A percentile compares a stretch with the other conserved stretches of the same genome.
Evolutionary conservation across 92 coral and sea anemone genomes (phyloP).

Genomic region (Zoanthus sansibaricus): DNA sequence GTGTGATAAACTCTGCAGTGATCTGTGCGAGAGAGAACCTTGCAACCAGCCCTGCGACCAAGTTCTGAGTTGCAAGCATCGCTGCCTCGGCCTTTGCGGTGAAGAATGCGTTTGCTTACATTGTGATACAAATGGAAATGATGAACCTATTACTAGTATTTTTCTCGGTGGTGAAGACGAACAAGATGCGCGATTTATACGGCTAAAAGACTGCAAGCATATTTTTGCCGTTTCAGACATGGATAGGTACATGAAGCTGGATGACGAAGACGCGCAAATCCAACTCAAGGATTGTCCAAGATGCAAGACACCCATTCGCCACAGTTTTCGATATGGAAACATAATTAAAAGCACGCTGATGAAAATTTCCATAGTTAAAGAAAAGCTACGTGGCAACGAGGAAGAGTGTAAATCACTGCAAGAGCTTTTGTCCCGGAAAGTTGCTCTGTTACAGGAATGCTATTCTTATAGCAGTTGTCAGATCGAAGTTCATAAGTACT

Average conservation of each 20-base stretch:
- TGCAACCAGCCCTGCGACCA: conserved; percentile 76
- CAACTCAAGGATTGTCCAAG: conserved; percentile 82
- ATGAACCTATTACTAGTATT: conserved; percentile 58
- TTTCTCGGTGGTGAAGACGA: conserved; percentile 83
- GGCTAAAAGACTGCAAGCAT: conserved; percentile 80
- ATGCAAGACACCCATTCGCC: conserved; percentile 74
- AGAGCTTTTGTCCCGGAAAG: not conserved
- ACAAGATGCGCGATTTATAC: conserved; percentile 74
- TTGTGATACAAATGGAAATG: conserved; percentile 60
- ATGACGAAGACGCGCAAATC: conserved; percentile 28
- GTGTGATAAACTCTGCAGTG: conserved; percentile 75
- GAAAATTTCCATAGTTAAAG: conserved; percentile 12
- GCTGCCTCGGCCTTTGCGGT: conserved; percentile 80
- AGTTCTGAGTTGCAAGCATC: conserved; percentile 57
- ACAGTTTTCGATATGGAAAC: conserved; percentile 79
- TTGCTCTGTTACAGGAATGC: conserved; percentile 6
- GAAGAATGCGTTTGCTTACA: conserved; percentile 78
- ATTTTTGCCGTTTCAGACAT: conserved; percentile 81
- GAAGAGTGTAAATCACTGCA: conserved; percentile 33
- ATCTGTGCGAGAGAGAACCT: conserved; percentile 82
- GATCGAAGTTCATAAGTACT: not conserved
- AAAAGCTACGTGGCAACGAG: conserved; percentile 46
- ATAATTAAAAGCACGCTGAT: conserved; percentile 63
- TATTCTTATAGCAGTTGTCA: not conserved
- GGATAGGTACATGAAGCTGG: conserved; percentile 61